Conservation (phyloP, 1,140 invertebrate genomes). For the Aphaenogaster rudis region DNA sequence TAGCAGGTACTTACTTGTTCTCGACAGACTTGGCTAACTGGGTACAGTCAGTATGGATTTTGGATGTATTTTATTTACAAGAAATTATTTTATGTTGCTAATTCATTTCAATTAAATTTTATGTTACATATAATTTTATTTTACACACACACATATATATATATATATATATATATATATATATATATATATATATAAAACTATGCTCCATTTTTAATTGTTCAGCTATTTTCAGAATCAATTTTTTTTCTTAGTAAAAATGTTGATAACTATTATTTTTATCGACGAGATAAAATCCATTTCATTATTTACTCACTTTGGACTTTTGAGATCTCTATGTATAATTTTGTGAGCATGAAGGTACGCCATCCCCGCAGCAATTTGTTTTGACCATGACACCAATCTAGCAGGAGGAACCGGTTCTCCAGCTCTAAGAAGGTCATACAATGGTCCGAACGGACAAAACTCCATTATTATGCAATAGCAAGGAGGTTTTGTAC, state of each 20-base stretch:
- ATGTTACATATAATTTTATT: neutral
- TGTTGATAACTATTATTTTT: neutral
- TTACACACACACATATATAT: neutral
- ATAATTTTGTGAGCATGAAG: slow-evolving; percentile 98
- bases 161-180: neutral
- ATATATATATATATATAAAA: neutral
- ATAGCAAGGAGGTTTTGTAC: slow-evolving; percentile 96
- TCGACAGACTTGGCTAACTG: too few relatives aligned
- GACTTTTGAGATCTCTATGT: slow-evolving; percentile 98
- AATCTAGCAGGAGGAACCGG: slow-evolving; percentile 94
- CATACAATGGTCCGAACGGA: slow-evolving; percentile 97
- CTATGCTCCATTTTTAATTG: neutral
- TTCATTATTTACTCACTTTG: slow-evolving; percentile 92
- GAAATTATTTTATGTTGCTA: neutral
- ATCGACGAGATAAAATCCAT: neutral
- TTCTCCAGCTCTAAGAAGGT: slow-evolving; percentile 94
- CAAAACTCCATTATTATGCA: slow-evolving; percentile 99
- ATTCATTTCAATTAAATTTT: slow-evolving; percentile 5
- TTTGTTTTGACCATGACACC: slow-evolving; percentile 97
- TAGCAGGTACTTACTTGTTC: too few relatives aligned
- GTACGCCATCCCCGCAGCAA: slow-evolving; percentile 98
- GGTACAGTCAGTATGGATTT: neutral
- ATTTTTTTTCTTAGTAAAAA: neutral
- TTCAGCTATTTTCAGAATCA: neutral
- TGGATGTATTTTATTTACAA: neutral